Evolutionary conservation across 2,113 vertebrate genomes (phyloP), one percentile per base, ranked within the genome.

Genomic region (Campylomormyrus tamandua): DNA sequence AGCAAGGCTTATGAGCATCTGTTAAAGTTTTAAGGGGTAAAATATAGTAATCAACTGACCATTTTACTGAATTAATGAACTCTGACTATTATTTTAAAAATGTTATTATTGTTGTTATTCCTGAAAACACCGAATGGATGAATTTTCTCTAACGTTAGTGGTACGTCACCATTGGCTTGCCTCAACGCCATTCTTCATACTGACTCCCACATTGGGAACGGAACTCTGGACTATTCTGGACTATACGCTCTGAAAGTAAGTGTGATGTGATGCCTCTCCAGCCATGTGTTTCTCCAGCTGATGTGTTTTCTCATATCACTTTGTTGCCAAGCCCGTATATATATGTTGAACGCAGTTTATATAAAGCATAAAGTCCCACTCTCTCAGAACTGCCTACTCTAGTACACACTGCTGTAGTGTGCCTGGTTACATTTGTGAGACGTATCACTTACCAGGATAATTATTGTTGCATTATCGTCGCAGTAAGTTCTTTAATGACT

Each of bases 171-270:
- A 91, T 95, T 97, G 96, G 96, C 97, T 94, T 97, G 97, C 94
- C 95, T 97, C 95, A 97, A 97, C 96, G 96, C 96, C 92, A 97
- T 97, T 96, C 97, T 97, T 95, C 97, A 97, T 92, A 97, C 95
- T 95, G 97, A 97, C 94, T 96, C 96, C 92, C 96, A 96, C 91
- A 94, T 96, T 94, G 96, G 96, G 93, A 96, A 97, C 96, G 96
- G 96, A 93, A 97, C 96, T 83, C 97, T 97, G n/a, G n/a, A n/a
- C n/a, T n/a, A 97, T 93, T 96, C 96, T 19, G 97, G 97, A 96
- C 96, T 97, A 89, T 97, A 97, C 88, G 96, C 97, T 94, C 96
- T 97, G 93, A 97, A 96, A 96, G 96, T 97, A 96, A 97, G 96
- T 97, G 85, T 17, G 27, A 58, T 48, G n/a, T 11, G 77, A 46